Conservation (phyloP, 1,140 invertebrate species). For the Drosophila pallidifrons region DNA sequence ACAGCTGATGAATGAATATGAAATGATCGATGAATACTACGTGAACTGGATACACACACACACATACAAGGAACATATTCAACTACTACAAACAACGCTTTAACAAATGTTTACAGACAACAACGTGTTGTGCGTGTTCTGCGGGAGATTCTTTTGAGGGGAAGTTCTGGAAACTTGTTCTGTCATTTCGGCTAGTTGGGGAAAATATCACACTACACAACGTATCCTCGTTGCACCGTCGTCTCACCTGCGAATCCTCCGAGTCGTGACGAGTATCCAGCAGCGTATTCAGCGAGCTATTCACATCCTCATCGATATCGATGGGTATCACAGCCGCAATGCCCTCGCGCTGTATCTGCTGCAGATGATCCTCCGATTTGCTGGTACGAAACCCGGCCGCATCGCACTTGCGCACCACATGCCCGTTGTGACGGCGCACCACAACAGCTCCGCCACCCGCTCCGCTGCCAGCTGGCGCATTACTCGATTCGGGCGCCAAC, state of each 20-base stretch:
- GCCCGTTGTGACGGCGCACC: conserved; percentile 74
- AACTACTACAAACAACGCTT: conserved; percentile 20
- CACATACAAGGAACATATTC: neutral
- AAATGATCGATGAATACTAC: conserved; percentile 18
- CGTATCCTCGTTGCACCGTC: neutral
- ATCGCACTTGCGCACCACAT: conserved; percentile 82
- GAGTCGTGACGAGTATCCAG: conserved; percentile 92
- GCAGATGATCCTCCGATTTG: conserved; percentile 94
- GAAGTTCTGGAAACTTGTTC: neutral
- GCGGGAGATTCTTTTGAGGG: conserved; percentile 2
- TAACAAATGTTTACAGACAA: conserved; percentile 9
- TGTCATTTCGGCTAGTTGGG: neutral
- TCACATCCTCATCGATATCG: conserved; percentile 96
- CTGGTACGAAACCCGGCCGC: conserved; percentile 89
- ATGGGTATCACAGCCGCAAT: conserved; percentile 91
- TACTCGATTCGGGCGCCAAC: conserved; percentile 85
- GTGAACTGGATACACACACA: conserved; percentile 15
- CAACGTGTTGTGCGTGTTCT: conserved; percentile 37
- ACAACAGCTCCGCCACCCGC: conserved; percentile 64
- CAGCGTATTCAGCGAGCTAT: conserved; percentile 95
- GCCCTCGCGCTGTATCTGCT: conserved; percentile 86
- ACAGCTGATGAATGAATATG: conserved; percentile 2
- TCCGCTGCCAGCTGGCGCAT: conserved; percentile 72
- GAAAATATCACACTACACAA: neutral
- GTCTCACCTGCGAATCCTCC: conserved; percentile 85